Evolutionary conservation across 2,888 invertebrate species (phyloP).

Genomic region (Diarsia dahlii): DNA sequence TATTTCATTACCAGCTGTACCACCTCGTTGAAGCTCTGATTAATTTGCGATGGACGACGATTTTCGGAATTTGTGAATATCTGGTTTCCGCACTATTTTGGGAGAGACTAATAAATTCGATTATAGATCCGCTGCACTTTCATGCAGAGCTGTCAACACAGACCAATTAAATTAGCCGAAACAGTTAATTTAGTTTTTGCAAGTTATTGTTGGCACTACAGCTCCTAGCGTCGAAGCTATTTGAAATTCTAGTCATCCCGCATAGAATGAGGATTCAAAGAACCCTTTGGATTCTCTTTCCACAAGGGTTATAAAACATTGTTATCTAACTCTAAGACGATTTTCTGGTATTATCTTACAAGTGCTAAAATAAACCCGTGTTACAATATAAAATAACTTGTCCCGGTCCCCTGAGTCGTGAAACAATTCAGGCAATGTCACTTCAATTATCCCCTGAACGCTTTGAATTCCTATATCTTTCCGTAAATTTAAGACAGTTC

Average conservation of each 20-base stretch:
- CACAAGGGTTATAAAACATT: constrained; percentile 25
- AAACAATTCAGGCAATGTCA: constrained; percentile 34
- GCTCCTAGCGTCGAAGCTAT: constrained; percentile 4
- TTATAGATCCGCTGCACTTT: constrained; percentile 31
- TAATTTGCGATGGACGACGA: constrained; percentile 28
- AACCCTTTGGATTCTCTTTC: neutral
- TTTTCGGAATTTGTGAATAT: constrained; percentile 23
- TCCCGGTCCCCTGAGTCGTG: neutral
- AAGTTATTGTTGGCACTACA: constrained; percentile 3
- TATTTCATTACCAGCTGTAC: constrained; percentile 40
- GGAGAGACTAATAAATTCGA: neutral
- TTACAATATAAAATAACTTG: constrained; percentile 25
- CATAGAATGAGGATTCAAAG: constrained; percentile 17
- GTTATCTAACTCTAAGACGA: constrained; percentile 6
- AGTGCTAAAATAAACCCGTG: constrained; percentile 25
- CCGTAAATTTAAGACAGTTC: constrained; percentile 48
- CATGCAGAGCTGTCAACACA: constrained; percentile 3
- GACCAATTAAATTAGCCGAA: neutral
- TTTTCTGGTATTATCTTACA: constrained; percentile 13
- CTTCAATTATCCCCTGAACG: constrained; percentile 39
- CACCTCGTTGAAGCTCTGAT: constrained; percentile 35
- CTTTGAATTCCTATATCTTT: constrained; percentile 39
- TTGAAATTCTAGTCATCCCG: constrained; percentile 19
- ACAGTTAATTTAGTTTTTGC: constrained; percentile 11
- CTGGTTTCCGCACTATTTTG: neutral